Base-by-base conservation (phyloP, 2,888 invertebrate genomes). In the Lasioglossum oenotherae region DNA sequence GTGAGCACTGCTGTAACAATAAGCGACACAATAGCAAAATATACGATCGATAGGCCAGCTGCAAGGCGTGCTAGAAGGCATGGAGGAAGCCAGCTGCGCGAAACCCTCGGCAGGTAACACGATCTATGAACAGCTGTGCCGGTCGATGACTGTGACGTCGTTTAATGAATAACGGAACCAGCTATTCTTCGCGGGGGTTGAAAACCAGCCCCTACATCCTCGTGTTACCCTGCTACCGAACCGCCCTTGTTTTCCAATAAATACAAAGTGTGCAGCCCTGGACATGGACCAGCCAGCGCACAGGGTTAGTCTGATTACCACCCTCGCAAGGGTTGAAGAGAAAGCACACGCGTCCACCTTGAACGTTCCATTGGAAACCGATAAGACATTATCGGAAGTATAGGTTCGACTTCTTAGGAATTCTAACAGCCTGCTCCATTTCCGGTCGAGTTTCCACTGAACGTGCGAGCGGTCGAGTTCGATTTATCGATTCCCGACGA, bases 191-290 rank as follows among this genome's bases (percentile, higher is more conserved):
- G 81, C 84, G 88, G 93, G 94, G 95, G 94, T 91, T 93, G 92
- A 84, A 91, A 86, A 80, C 89, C 73, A 92, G 91, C 89, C 85
- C 83, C 91, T 86, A 60, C 49, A 49, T 57, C 80, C 84, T 92
- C 94, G 91, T 94, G 93, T 84, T 92, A 87, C 78, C 94, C 94
- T 95, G 93, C 88, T 94, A 94, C 93, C 93, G 82, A 93, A 93
- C 94, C 94, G 93, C 95, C 94, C 95, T 94, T 94, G 95, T 94
- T 94, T 95, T 94, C 94, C 95, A 95, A 94, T 94, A 94, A 94
- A 94, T 93, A 94, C 93, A 93, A 94, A 94, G 92, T 90, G 86
- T 88, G 81, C 82, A 79, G 60, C 78, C 49, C 46, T 78, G 74
- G 27, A 73, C 74, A 12, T 44, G 35, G 79, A 71, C 49, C 46